Base-by-base conservation (phyloP, 2,888 invertebrate species). In the Polyommatus iphigenia region DNA sequence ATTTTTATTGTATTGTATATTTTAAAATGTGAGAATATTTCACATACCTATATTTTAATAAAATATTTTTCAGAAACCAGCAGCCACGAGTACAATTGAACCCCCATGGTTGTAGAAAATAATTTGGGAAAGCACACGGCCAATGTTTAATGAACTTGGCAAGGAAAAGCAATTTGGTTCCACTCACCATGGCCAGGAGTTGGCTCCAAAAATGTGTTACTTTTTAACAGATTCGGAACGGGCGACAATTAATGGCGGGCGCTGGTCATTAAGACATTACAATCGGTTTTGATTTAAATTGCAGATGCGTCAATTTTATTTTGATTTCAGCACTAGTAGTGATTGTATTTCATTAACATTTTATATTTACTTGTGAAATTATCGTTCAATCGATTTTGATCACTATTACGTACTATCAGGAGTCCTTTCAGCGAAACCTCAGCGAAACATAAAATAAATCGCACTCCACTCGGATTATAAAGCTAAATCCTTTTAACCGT, bases 71-170 rank as follows among this genome's bases (percentile, higher is more conserved):
- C 18, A 13, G 10, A 10, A 73, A 10, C 13, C 20, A 46, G 41
- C n/a, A 72, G n/a, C 36, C 10, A 20, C n/a, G 4, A 4, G 41
- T 72, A 7, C 6, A 71, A 36, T 41, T 18, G 41, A 72, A n/a
- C 41, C 20, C 20, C 20, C 73, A 41, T 41, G 73, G 73, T 6
- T 46, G 46, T 67, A 73, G 32, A 71, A 78, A 78, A 78, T 78
- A 57, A 78, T 78, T 77, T 71, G 57, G 57, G 18, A 78, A 78
- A 78, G 29, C 72, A 57, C 57, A 78, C 76, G 73, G 41, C 62
- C 76, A 80, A 77, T 71, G 78, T 78, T 77, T 79, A 79, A 76
- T 77, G 76, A 78, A 78, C 76, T 80, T 80, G 80, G 80, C 79
- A 80, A 78, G 76, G 78, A 80, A 80, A 80, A 67, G 76, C 80